A percentile compares a stretch with the other conserved stretches of the same genome.
Evolutionary conservation across 92 coral and sea anemone genomes (phyloP).

Genomic region (Bergia puertoricense): DNA sequence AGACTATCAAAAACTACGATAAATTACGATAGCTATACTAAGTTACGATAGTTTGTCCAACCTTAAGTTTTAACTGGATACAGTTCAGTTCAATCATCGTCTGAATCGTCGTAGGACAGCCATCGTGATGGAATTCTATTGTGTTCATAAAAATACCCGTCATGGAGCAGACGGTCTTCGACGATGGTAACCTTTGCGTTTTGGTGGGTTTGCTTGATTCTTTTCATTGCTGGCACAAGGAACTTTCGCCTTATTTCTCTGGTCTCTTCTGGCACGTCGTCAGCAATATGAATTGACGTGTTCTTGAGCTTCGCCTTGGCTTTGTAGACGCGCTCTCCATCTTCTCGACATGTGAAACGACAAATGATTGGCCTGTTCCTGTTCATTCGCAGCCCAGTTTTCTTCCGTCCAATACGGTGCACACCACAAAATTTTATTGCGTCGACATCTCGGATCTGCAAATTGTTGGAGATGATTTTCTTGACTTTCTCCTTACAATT

Average conservation of each 20-base stretch:
- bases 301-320: not conserved
- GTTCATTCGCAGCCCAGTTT: not conserved
- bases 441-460: not conserved
- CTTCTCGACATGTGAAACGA: not conserved
- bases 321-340: not conserved
- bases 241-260: not conserved
- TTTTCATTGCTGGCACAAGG: slow-evolving; percentile 2
- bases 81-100: not conserved
- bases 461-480: not conserved
- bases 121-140: slow-evolving; percentile 6
- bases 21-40: not conserved
- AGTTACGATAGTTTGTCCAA: no score
- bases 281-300: not conserved
- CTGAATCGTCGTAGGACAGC: not conserved
- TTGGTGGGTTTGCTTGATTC: not conserved
- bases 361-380: not conserved
- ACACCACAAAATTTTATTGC: not conserved
- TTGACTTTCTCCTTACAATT: not conserved
- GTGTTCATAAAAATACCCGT: not conserved
- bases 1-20: no score
- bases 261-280: not conserved
- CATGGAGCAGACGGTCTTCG: slow-evolving; percentile 17
- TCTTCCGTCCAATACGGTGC: slow-evolving; percentile 5
- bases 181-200: not conserved
- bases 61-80: no score